Evolutionary conservation across 2,888 invertebrate species (phyloP).

Genomic region (Leucophora obtusa): DNA sequence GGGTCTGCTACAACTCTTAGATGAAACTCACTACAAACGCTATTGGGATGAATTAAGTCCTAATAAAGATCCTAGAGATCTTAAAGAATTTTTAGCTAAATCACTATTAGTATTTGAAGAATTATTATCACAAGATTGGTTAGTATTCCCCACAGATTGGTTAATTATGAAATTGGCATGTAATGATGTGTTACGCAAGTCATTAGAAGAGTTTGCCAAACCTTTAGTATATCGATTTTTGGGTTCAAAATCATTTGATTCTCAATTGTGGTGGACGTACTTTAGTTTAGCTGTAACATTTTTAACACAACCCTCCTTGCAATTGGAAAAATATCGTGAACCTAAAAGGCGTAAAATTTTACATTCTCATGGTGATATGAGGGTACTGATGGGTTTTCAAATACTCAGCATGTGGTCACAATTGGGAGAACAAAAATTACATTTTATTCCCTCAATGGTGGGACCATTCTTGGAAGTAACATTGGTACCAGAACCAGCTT

Average conservation of each 20-base stretch:
- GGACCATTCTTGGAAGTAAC: constrained; percentile 96
- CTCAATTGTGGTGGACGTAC: constrained; percentile 87
- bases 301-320: constrained; percentile 88
- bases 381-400: constrained; percentile 94
- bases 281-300: constrained; percentile 89
- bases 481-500: constrained; percentile 89
- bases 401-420: constrained; percentile 95
- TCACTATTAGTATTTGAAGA: constrained; percentile 83
- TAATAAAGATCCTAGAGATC: constrained; percentile 84
- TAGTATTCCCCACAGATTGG: constrained; percentile 91
- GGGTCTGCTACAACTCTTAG: constrained; percentile 90
- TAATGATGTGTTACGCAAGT: constrained; percentile 90
- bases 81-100: constrained; percentile 91
- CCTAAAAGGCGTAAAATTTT: constrained; percentile 88
- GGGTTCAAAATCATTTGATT: constrained; percentile 86
- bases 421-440: constrained; percentile 91
- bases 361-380: constrained; percentile 92
- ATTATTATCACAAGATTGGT: constrained; percentile 77
- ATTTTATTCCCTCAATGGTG: constrained; percentile 95
- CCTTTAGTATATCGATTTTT: constrained; percentile 91
- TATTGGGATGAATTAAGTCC: constrained; percentile 89
- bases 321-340: constrained; percentile 89
- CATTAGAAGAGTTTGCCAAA: constrained; percentile 92
- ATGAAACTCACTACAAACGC: constrained; percentile 91
- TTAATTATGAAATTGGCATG: constrained; percentile 92